These are phyloP conservation scores for Centropristis striata DNA, from an alignment of 2,113 vertebrate genomes.

Conservation along the genomic window DNA sequence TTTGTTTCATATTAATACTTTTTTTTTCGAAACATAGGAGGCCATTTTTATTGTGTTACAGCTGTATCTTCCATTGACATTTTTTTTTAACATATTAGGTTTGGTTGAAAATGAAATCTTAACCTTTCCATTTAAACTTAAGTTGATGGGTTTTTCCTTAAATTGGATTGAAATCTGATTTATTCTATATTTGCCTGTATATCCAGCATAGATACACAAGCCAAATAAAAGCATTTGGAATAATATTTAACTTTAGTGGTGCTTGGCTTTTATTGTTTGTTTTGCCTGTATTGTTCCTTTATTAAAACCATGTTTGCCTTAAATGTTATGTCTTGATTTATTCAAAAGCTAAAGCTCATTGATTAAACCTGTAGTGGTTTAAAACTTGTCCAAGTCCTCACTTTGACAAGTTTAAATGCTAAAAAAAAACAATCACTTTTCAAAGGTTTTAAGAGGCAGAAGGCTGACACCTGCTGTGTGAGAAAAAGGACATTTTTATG, in stretches of 20 bases:
- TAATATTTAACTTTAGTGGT: background rate
- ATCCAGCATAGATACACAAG: background rate
- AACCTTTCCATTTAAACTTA: too few relatives aligned
- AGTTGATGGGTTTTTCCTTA: background rate
- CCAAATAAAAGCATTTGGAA: slow-evolving; percentile 14
- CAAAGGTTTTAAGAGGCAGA: background rate
- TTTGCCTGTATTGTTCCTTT: background rate
- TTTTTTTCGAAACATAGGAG: background rate
- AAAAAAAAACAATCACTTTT: background rate
- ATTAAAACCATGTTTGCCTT: slow-evolving; percentile 9
- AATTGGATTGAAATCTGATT: background rate
- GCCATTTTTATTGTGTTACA: background rate
- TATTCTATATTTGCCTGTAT: slow-evolving; percentile 1
- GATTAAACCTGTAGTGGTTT: background rate
- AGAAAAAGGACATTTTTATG: background rate
- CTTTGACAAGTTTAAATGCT: background rate
- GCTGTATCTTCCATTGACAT: background rate
- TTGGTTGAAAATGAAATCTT: background rate
- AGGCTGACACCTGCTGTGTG: background rate
- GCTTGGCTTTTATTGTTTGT: background rate
- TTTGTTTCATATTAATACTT: background rate
- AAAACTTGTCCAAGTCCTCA: too few relatives aligned
- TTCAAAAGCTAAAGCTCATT: background rate
- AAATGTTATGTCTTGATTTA: background rate
- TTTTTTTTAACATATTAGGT: background rate